Evolutionary conservation across 2,797 vertebrate species (phyloP), one percentile per base, ranked within the genome.

Genomic region (Microctenopoma stevenorrisi): DNA sequence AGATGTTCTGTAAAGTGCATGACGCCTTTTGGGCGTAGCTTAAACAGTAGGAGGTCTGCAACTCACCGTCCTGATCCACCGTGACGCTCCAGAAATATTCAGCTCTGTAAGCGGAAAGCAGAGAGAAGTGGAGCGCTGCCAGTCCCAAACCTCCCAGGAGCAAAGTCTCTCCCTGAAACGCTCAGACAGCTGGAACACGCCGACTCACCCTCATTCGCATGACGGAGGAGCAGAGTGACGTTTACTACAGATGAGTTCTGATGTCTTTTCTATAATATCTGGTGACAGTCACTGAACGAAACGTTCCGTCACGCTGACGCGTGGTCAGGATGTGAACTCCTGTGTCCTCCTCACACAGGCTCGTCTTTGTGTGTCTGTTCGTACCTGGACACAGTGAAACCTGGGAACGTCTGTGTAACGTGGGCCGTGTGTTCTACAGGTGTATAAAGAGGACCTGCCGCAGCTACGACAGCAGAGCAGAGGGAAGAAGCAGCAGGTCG

Each of bases 371-470:
- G n/a, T n/a, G n/a, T n/a, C n/a, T n/a, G n/a, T n/a, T n/a, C n/a
- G n/a, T n/a, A n/a, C n/a, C n/a, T n/a, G n/a, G n/a, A n/a, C n/a
- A n/a, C n/a, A n/a, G n/a, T n/a, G n/a, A n/a, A n/a, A n/a, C n/a
- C n/a, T n/a, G n/a, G n/a, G n/a, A n/a, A n/a, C n/a, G n/a, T n/a
- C n/a, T n/a, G n/a, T n/a, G n/a, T n/a, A n/a, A n/a, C n/a, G n/a
- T n/a, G n/a, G n/a, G n/a, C n/a, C n/a, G n/a, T n/a, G n/a, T n/a
- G n/a, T n/a, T 38, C 37, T 42, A 0, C 85, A 99, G 97, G 96
- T 99, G 85, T 99, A 99, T 90, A 99, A 99, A 92, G 97, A 99
- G 94, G 97, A 99, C 90, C 95, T 99, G 91, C 96, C 96, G 92
- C 97, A 98, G 94, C 91, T 99, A 83, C 68, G 64, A 14, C 87